Base-by-base conservation (phyloP, 1,140 invertebrate genomes). In the Planococcus citri region DNA sequence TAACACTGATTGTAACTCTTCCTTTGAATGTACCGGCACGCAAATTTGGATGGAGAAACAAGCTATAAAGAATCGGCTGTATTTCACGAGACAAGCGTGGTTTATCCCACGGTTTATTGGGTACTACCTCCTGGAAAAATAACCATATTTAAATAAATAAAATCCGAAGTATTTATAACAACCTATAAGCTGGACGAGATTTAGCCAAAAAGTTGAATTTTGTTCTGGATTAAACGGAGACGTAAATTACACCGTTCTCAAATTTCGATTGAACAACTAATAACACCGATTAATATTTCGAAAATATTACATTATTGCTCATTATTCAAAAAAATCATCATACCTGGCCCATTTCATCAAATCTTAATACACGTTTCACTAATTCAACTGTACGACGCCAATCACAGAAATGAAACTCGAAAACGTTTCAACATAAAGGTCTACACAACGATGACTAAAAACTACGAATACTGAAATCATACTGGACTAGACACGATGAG, bases 1-100 rank as follows among this genome's bases (percentile, higher is more conserved):
- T 78, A 51, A 94, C 76, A 17, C 82, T 78, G n/a, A 94, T 92
- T 68, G 81, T 83, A 0, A 92, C 88, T 29, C 78, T 80, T 0
- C 92, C 92, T 69, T 79, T 76, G 76, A 91, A 94, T 14, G 80
- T 84, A 10, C 86, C 88, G 10, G 79, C 79, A 24, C 81, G 77
- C 33, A 95, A 77, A 76, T 92, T 82, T 0, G 92, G 92, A 72
- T 86, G 79, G 29, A 95, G 78, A 8, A 81, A 57, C 0, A 96
- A 76, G 69, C 89, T 85, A 76, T 96, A 95, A 73, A 87, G 84
- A 0, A 82, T 71, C 0, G 93, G 92, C 14, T 80, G 78, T 0
- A 92, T 81, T 69, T 85, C 79, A 8, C 77, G 76, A 0, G 90
- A 85, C 57, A 97, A 79, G 27, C 88, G 81, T 73, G 82, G 83